A percentile compares a stretch with the other conserved stretches of the same genome.
phyloP scores from a whole-genome alignment of 2,888 invertebrate genomes.

The Drosophila rubida region DNA sequence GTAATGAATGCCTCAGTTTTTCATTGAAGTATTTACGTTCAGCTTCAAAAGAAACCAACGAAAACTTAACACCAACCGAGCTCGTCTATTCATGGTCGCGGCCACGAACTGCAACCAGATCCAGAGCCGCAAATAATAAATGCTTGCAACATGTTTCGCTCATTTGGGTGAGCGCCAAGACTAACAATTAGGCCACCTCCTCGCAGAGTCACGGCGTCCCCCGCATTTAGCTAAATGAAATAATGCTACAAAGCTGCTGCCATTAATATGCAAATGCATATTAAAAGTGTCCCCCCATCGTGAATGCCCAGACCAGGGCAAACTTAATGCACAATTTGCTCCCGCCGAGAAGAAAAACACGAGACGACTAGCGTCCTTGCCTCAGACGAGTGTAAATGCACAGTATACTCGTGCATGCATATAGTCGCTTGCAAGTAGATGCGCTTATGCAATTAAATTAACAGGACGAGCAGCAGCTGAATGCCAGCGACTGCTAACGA shows the following conservation, averaged over 20 bases:
- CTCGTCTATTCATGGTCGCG: constrained; percentile 39
- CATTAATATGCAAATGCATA: constrained; percentile 56
- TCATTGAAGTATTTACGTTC: constrained; percentile 32
- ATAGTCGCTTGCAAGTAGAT: background rate
- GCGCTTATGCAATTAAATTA: constrained; percentile 20
- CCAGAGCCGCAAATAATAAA: constrained; percentile 41
- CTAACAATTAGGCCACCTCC: constrained; percentile 34
- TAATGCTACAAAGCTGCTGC: constrained; percentile 20
- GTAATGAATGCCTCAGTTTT: constrained; percentile 30
- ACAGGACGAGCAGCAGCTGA: constrained; percentile 2
- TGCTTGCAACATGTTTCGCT: constrained; percentile 24
- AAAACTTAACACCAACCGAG: constrained; percentile 9
- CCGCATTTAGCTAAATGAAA: constrained; percentile 37
- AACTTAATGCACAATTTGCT: constrained; percentile 39
- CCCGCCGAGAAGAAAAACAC: constrained; percentile 19
- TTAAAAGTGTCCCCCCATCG: constrained; percentile 12
- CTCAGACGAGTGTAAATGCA: background rate
- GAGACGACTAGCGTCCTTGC: constrained; percentile 28
- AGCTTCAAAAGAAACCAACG: constrained; percentile 27
- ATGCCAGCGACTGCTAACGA: constrained; percentile 28
- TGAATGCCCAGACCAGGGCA: constrained; percentile 13
- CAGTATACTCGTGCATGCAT: background rate
- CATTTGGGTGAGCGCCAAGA: constrained; percentile 11
- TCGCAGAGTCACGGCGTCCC: background rate
- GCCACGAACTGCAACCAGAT: constrained; percentile 26